These are phyloP conservation scores for Drosophila sproati DNA, from an alignment of 1,140 invertebrate species.

Conservation along the genomic window DNA sequence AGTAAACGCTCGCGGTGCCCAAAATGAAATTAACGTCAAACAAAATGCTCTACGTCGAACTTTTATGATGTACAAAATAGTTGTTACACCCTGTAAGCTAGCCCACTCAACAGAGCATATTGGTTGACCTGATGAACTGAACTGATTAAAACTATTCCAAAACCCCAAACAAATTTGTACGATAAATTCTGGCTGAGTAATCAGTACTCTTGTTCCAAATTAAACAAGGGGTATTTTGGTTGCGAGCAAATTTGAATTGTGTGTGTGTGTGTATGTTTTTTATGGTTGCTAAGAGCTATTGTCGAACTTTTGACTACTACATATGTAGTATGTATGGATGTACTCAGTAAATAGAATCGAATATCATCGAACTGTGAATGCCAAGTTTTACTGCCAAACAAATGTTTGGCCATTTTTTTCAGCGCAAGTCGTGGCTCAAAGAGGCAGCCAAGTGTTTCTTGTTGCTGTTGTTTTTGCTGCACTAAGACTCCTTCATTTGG, in stretches of 20 bases:
- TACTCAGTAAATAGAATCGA: not conserved
- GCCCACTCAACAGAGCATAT: too few relatives aligned
- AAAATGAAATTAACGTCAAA: slow-evolving; percentile 50
- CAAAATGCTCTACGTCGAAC: slow-evolving; percentile 43
- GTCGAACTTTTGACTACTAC: slow-evolving; percentile 11
- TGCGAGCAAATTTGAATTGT: not conserved
- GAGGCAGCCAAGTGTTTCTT: not conserved
- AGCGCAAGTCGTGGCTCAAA: not conserved
- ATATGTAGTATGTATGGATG: not conserved
- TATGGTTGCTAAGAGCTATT: slow-evolving; percentile 26
- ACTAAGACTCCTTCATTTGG: not conserved
- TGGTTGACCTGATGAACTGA: too few relatives aligned
- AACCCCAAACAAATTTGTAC: too few relatives aligned
- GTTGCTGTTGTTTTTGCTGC: not conserved
- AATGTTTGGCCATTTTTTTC: not conserved
- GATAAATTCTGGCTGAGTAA: not conserved
- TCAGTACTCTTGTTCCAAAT: not conserved
- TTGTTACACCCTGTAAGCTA: slow-evolving; percentile 16
- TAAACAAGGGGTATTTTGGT: not conserved
- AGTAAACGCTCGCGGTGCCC: slow-evolving; percentile 59
- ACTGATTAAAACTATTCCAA: too few relatives aligned
- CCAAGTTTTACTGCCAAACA: not conserved
- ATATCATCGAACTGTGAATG: not conserved
- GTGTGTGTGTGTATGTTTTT: not conserved
- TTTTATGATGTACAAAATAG: slow-evolving; percentile 62